Base-by-base conservation (phyloP, 2,888 invertebrate genomes). In the Protodeltote pygarga region DNA sequence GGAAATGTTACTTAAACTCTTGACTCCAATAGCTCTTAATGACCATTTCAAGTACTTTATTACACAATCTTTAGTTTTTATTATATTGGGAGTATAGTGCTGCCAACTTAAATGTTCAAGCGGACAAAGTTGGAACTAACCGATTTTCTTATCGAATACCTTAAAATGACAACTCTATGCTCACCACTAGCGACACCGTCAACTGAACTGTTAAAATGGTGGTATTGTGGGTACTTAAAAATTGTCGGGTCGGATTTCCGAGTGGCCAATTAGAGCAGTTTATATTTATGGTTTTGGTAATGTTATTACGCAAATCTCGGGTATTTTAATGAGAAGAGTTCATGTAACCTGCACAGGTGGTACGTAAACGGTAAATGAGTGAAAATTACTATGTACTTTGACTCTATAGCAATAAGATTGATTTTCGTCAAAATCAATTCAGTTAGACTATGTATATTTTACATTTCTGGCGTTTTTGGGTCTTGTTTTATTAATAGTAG, bases 201-300 rank as follows among this genome's bases (percentile, higher is more conserved):
- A n/a, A n/a, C n/a, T n/a, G n/a, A n/a, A n/a, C n/a, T n/a, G n/a
- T n/a, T n/a, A n/a, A n/a, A n/a, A n/a, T n/a, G n/a, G n/a, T 41
- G 24, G 27, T 41, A 47, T 17, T 28, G 15, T 3, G 24, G 38
- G 33, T 35, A 46, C 21, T 40, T 48, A 8, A 41, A 33, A 34
- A 27, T 16, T 31, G 28, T 38, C 10, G 19, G 38, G 33, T 66
- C 46, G 49, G 35, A 66, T 57, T 54, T 51, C 65, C 51, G 57
- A 57, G 27, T 14, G 11, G 1, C 17, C 31, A 55, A 55, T 65
- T 55, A 60, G 34, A 28, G 41, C 25, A 10, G 9, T 53, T 27
- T 17, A 16, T 29, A 40, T 40, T 34, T 52, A 66, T 38, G 19
- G 14, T 48, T 44, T 24, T 50, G 40, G 20, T 40, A 17, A 50